Evolutionary conservation across 2,888 invertebrate genomes (phyloP), one percentile per base, ranked within the genome.

Genomic region (Drosophila picticornis): DNA sequence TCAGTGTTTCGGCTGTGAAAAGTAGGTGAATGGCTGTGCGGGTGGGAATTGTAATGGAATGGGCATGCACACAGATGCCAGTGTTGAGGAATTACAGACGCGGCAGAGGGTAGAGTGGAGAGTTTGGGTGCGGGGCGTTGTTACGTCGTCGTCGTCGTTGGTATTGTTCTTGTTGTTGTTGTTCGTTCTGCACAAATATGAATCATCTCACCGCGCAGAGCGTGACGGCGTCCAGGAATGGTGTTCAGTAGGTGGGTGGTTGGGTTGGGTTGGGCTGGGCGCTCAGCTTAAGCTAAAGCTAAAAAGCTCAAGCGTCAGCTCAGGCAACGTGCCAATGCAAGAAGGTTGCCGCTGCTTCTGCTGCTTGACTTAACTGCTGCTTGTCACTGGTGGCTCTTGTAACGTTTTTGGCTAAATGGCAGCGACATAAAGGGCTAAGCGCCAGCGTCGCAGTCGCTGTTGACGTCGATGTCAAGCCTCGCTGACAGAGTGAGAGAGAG

Each of bases 1-100:
- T 84, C 89, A 84, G 78, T 83, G 86, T 80, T 81, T 83, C 71
- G 69, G 56, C 67, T 77, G 74, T 51, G 60, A 75, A 90, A 87
- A 79, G 80, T 87, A 87, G 87, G 87, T 87, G 87, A 87, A 85
- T 72, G 67, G 73, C 61, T 82, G 68, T 73, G 88, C 79, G 85
- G 85, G 88, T 89, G 88, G 81, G 80, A 62, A 82, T 84, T 75
- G 83, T 77, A 80, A 76, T 64, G 75, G 80, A 64, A 83, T 84
- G 78, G 83, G 83, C 80, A 78, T 64, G 76, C 82, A 74, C 77
- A 84, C 75, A 83, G 75, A 77, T 68, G 73, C 67, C 62, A 67
- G 62, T 77, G 70, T 56, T 65, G 27, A 16, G 70, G 75, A 73
- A 73, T 79, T 70, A 48, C 46, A 65, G 5, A 29, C 38, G 38